phyloP scores from a whole-genome alignment of 2,888 invertebrate genomes.

The Actias luna region DNA sequence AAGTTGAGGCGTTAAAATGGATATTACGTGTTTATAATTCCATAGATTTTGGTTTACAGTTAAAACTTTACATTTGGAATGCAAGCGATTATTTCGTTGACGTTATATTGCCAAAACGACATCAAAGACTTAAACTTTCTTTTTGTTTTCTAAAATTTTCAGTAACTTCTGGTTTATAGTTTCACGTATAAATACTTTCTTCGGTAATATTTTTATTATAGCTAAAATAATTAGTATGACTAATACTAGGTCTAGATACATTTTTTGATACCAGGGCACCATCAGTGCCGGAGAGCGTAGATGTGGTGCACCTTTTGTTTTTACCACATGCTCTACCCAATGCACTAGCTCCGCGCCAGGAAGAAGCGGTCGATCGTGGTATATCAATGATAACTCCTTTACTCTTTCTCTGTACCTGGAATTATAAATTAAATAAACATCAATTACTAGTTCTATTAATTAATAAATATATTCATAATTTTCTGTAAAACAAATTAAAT shows the following conservation, averaged over 20 bases:
- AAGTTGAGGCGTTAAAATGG: not conserved
- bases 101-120: not conserved
- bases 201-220: not conserved
- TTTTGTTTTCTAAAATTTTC: slow-evolving; percentile 1
- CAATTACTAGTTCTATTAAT: too few relatives aligned
- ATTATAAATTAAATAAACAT: not conserved
- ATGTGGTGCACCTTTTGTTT: slow-evolving; percentile 33
- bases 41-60: not conserved
- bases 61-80: not conserved
- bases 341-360: slow-evolving; percentile 36
- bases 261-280: slow-evolving; percentile 13
- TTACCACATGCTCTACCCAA: slow-evolving; percentile 38
- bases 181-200: not conserved
- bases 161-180: not conserved
- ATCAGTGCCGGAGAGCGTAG: slow-evolving; percentile 35
- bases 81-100: not conserved
- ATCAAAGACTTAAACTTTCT: not conserved
- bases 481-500: too few relatives aligned
- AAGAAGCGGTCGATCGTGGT: slow-evolving; percentile 34
- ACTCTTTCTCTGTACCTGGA: slow-evolving; percentile 31
- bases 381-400: slow-evolving; percentile 38
- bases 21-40: slow-evolving; percentile 1
- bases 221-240: not conserved
- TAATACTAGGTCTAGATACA: slow-evolving; percentile 3
- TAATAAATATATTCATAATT: too few relatives aligned